Base-by-base conservation (phyloP, 2,797 vertebrate genomes). In the Sphenodon punctatus region DNA sequence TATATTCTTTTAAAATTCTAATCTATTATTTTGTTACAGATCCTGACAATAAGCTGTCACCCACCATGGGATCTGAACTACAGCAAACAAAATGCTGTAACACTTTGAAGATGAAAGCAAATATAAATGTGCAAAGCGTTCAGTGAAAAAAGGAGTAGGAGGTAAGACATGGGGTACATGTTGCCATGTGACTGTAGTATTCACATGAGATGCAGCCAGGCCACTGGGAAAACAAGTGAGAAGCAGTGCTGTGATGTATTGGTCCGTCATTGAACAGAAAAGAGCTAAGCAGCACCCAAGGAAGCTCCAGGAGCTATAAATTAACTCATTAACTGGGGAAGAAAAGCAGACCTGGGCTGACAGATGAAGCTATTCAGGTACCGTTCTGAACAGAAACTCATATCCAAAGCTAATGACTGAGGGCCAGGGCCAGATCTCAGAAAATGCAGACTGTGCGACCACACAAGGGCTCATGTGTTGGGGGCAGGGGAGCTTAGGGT, bases 1-100 rank as follows among this genome's bases (percentile, higher is more conserved):
- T 67, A 69, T 58, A 81, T 70, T 77, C 1, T 85, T 88, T 75
- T 58, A 48, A 78, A 80, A 79, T 46, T 34, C 60, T 67, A 86
- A 49, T 27, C 19, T 63, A 23, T 34, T 53, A 67, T 64, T 77
- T 85, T 56, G 4, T 48, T 75, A 19, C 23, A 42, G 58, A 65
- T 67, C 48, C 32, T 36, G 78, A 38, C 14, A 83, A 51, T 39
- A 7, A 51, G 56, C 20, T 87, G 27, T 45, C 43, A 30, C 7
- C 12, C 8, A 12, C 27, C 48, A 14, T 30, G 23, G 3, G 11
- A 81, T 46, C 19, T 12, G 34, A 81, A 39, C 70, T 61, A 77
- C 30, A 71, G 10, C 34, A 87, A 80, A 81, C 7, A 75, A 48
- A 72, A 42, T 75, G 34, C 22, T 74, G 45, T 8, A 67, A 6